Evolutionary conservation across 2,797 vertebrate species (phyloP).

Genomic region (Scyliorhinus canicula): DNA sequence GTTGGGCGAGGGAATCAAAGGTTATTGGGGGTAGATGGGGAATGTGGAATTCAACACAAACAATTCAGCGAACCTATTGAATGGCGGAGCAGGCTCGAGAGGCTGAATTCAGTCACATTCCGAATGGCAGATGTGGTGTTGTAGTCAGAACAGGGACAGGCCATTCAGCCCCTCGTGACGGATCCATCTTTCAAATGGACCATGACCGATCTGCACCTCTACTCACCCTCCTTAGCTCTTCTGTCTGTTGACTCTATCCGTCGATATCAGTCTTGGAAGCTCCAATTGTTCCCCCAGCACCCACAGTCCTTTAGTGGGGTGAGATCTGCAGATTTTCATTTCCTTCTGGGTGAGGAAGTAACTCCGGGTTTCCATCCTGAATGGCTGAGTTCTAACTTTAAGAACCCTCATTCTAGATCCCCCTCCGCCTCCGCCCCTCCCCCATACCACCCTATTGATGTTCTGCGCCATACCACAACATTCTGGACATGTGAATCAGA

Average conservation of each 20-base stretch:
- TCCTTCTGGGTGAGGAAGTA: background rate
- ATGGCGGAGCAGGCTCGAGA: too few species aligned
- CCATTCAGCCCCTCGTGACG: too few species aligned
- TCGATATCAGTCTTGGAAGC: background rate
- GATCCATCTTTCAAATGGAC: too few species aligned
- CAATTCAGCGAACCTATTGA: too few species aligned
- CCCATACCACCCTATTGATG: too few species aligned
- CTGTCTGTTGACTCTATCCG: background rate
- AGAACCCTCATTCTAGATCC: background rate
- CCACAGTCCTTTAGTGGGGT: background rate
- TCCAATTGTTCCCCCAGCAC: background rate
- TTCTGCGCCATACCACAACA: background rate
- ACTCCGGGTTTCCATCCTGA: background rate
- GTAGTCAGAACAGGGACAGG: background rate
- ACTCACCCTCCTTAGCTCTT: background rate
- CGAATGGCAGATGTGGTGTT: too few species aligned
- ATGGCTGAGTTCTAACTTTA: background rate
- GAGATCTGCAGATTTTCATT: background rate
- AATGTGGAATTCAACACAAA: too few species aligned
- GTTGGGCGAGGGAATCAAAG: too few species aligned
- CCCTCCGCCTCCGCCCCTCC: too few species aligned
- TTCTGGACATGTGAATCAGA: background rate
- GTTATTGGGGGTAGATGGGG: too few species aligned
- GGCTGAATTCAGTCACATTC: too few species aligned
- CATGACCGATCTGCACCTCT: background rate